phyloP scores from a whole-genome alignment of 1,140 invertebrate genomes.

The Trichonephila clavipes region DNA sequence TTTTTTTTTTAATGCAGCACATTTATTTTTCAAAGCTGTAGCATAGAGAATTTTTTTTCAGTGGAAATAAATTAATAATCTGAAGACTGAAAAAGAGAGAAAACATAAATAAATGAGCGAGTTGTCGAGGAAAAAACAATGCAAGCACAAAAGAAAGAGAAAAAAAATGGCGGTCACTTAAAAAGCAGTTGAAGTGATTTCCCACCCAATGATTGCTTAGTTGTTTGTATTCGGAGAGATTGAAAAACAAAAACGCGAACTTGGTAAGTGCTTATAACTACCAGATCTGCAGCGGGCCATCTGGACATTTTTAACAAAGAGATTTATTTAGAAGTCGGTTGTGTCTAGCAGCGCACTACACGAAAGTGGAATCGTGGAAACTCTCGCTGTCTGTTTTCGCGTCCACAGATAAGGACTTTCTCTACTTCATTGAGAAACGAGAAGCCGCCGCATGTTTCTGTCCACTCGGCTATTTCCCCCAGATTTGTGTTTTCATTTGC shows the following conservation, averaged over 20 bases:
- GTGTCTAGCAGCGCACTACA: background rate
- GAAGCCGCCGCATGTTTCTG: background rate
- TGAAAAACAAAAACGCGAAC: background rate
- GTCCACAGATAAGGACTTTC: background rate
- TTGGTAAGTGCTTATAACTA: background rate
- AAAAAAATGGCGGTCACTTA: background rate
- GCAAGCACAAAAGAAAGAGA: too few species aligned
- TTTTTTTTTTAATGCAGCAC: too few species aligned
- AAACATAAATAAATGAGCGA: background rate
- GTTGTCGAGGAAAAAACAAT: background rate
- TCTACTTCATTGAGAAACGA: background rate
- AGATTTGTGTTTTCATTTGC: background rate
- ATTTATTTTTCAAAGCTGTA: too few species aligned
- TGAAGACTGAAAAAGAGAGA: background rate
- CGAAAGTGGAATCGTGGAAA: background rate
- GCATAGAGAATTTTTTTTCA: too few species aligned
- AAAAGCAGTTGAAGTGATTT: background rate
- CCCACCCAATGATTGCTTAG: background rate
- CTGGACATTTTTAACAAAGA: slow-evolving; percentile 5
- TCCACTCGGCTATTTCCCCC: background rate
- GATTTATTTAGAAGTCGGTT: slow-evolving; percentile 9
- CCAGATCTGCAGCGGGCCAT: background rate
- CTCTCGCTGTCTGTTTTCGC: background rate
- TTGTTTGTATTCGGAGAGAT: background rate
- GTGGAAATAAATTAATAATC: background rate